Evolutionary conservation across 2,797 vertebrate genomes (phyloP).

Genomic region (Limosa lapponica): DNA sequence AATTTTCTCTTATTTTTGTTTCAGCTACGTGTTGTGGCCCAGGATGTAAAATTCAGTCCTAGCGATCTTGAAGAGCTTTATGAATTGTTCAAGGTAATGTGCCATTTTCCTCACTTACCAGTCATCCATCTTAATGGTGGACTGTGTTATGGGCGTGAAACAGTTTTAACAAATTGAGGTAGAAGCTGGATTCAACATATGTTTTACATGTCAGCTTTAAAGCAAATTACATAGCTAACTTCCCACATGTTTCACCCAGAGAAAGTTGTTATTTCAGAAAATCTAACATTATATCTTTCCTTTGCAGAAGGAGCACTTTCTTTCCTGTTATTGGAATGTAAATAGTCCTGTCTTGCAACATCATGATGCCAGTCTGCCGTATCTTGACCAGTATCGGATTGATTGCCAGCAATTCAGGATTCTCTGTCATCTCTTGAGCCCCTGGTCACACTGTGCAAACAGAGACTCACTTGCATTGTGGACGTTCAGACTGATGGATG

Average conservation of each 20-base stretch:
- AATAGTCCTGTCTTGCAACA: conserved; percentile 85
- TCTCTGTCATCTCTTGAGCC: conserved; percentile 90
- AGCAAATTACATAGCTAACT: not conserved
- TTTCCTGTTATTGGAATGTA: conserved; percentile 92
- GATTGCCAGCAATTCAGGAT: conserved; percentile 90
- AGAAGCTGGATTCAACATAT: not conserved
- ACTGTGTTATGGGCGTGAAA: not conserved
- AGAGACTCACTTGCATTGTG: conserved; percentile 88
- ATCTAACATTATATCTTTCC: not conserved
- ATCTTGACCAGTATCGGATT: conserved; percentile 95
- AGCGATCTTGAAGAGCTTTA: conserved; percentile 92
- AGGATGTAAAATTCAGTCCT: conserved; percentile 88
- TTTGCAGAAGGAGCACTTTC: conserved; percentile 93
- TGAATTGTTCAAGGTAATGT: conserved; percentile 91
- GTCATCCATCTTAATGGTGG: not conserved
- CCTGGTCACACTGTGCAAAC: conserved; percentile 88
- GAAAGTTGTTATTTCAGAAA: not conserved
- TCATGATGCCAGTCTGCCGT: conserved; percentile 94
- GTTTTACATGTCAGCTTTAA: not conserved
- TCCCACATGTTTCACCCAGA: not conserved
- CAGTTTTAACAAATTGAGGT: not conserved
- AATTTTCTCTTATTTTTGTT: conserved; percentile 50
- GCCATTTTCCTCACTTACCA: not conserved
- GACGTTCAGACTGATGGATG: conserved; percentile 90
- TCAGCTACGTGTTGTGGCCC: conserved; percentile 93